These are phyloP conservation scores for Eulimnadia texana DNA, from an alignment of 1,140 invertebrate genomes.

Conservation along the genomic window DNA sequence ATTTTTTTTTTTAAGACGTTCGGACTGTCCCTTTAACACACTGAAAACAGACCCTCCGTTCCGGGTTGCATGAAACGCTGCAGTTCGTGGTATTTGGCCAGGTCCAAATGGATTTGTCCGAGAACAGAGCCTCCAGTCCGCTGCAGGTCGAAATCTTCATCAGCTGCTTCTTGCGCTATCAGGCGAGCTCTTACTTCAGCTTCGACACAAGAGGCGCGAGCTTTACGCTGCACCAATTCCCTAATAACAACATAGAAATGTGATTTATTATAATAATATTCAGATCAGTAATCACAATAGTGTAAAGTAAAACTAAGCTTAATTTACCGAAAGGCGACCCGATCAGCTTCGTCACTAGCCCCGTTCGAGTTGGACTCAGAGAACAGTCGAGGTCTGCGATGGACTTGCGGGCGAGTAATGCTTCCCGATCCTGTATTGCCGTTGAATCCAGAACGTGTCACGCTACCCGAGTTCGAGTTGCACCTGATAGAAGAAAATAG, in stretches of 20 bases:
- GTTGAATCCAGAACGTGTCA: neutral
- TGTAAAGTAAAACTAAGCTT: no score
- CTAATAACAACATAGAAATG: neutral
- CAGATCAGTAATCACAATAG: no score
- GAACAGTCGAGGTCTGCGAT: neutral
- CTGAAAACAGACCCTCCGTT: conserved; percentile 17
- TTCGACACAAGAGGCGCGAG: conserved; percentile 33
- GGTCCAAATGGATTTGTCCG: conserved; percentile 38
- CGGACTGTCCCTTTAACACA: no score
- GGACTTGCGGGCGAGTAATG: neutral
- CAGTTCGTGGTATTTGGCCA: conserved; percentile 41
- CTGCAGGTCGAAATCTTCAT: conserved; percentile 1
- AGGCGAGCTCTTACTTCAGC: conserved; percentile 31
- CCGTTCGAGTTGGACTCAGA: conserved; percentile 12
- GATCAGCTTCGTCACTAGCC: conserved; percentile 27
- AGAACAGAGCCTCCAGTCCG: conserved; percentile 1
- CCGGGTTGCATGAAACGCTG: conserved; percentile 32
- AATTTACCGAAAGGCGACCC: conserved; percentile 23
- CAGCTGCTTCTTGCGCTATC: neutral
- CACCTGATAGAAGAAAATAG: neutral
- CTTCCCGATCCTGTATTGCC: neutral
- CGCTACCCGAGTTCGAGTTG: neutral
- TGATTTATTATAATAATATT: no score
- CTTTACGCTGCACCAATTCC: conserved; percentile 23
- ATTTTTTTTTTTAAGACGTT: no score